Percentiles rank a stretch among this genome's conserved stretches.
Evolutionary conservation across 2,113 vertebrate species (phyloP).

Genomic region (Tyto alba): DNA sequence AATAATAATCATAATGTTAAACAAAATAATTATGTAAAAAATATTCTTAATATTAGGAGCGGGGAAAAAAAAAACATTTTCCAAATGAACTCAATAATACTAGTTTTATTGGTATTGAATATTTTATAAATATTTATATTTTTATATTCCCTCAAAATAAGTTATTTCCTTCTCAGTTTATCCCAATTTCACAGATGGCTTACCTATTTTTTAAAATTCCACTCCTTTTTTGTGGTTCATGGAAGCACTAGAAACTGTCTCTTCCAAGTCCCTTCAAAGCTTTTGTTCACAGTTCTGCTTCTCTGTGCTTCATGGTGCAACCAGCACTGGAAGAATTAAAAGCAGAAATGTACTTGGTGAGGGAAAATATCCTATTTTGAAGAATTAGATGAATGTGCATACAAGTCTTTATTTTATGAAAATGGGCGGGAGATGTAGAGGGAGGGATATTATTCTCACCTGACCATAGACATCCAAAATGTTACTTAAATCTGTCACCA

Average conservation of each 20-base stretch:
- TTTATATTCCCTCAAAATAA: neutral
- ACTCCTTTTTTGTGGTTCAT: neutral
- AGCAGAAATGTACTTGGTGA: neutral
- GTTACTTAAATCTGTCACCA: neutral
- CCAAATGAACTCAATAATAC: neutral
- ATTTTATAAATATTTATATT: neutral
- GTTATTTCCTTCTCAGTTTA: neutral
- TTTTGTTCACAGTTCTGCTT: neutral
- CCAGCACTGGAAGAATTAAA: neutral
- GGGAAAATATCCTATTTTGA: neutral
- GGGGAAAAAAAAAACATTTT: accelerated
- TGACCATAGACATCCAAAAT: neutral
- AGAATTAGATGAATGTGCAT: neutral
- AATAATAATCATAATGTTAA: neutral
- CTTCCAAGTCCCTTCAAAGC: neutral
- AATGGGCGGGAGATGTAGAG: neutral
- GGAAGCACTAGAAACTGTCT: neutral
- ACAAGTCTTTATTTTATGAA: neutral
- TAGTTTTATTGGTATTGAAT: neutral
- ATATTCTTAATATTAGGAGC: neutral
- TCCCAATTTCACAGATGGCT: neutral
- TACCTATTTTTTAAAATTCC: neutral
- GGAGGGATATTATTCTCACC: neutral
- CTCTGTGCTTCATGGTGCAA: neutral
- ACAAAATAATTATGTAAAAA: neutral